phyloP scores from a whole-genome alignment of 2,797 vertebrate species.

The Lacerta viridis region DNA sequence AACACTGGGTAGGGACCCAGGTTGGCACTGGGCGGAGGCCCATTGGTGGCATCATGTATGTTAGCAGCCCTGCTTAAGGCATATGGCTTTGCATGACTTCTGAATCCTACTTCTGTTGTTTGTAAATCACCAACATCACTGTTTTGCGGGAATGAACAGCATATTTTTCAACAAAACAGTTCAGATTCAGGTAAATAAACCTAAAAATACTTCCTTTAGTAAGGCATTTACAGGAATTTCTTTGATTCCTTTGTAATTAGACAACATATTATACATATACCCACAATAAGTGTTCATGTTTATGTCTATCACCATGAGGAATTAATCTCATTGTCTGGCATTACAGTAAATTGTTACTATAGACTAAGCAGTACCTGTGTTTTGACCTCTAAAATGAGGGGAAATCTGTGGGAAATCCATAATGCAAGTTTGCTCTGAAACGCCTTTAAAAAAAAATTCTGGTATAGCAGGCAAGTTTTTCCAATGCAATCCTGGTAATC shows the following conservation, averaged over 20 bases:
- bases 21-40: background rate
- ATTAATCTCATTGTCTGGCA: conserved; percentile 66
- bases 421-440: conserved; percentile 35
- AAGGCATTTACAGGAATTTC: conserved; percentile 39
- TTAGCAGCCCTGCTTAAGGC: background rate
- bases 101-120: background rate
- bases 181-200: conserved; percentile 36
- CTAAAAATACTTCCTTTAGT: conserved; percentile 52
- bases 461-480: background rate
- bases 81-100: conserved; percentile 14
- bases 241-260: conserved; percentile 41
- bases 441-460: conserved; percentile 32
- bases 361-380: conserved; percentile 61
- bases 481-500: background rate
- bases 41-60: background rate
- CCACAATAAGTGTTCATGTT: conserved; percentile 61
- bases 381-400: conserved; percentile 67
- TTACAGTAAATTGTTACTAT: conserved; percentile 62
- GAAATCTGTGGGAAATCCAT: conserved; percentile 53
- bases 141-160: conserved; percentile 56
- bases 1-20: background rate
- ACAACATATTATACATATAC: conserved; percentile 46
- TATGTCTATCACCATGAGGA: conserved; percentile 59
- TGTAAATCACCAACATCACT: conserved; percentile 30
- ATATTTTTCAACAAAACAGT: conserved; percentile 44